phyloP scores from a whole-genome alignment of 2,797 vertebrate species.

The Acanthurus tractus region DNA sequence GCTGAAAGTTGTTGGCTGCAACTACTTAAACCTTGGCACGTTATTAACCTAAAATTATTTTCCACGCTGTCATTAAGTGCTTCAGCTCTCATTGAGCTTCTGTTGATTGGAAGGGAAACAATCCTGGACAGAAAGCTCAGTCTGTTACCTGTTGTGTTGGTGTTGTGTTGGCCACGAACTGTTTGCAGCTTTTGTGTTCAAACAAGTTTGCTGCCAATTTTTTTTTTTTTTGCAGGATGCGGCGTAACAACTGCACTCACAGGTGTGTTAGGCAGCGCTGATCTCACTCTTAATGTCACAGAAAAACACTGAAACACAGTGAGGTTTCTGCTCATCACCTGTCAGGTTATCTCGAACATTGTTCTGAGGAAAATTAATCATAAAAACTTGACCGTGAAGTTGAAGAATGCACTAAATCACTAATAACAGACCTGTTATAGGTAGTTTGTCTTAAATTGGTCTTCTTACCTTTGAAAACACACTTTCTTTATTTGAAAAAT shows the following conservation, averaged over 20 bases:
- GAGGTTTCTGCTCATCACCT: background rate
- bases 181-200: slow-evolving; percentile 23
- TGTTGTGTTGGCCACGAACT: slow-evolving; percentile 28
- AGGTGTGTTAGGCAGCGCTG: too few species aligned
- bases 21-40: slow-evolving; percentile 29
- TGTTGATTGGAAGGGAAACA: slow-evolving; percentile 6
- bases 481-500: too few species aligned
- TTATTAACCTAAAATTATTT: slow-evolving; percentile 24
- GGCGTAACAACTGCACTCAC: background rate
- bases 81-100: slow-evolving; percentile 9
- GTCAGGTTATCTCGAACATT: background rate
- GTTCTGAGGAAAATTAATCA: background rate
- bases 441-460: too few species aligned
- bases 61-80: slow-evolving; percentile 12
- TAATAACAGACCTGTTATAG: background rate
- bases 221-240: background rate
- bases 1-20: slow-evolving; percentile 26
- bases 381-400: background rate
- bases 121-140: slow-evolving; percentile 25
- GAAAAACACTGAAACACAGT: background rate
- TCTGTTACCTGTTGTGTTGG: slow-evolving; percentile 17
- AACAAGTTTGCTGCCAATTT: slow-evolving; percentile 19
- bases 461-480: too few species aligned
- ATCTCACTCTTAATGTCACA: too few species aligned
- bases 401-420: background rate